Evolutionary conservation across 2,113 vertebrate genomes (phyloP).

Genomic region (Lamprologus sp.): DNA sequence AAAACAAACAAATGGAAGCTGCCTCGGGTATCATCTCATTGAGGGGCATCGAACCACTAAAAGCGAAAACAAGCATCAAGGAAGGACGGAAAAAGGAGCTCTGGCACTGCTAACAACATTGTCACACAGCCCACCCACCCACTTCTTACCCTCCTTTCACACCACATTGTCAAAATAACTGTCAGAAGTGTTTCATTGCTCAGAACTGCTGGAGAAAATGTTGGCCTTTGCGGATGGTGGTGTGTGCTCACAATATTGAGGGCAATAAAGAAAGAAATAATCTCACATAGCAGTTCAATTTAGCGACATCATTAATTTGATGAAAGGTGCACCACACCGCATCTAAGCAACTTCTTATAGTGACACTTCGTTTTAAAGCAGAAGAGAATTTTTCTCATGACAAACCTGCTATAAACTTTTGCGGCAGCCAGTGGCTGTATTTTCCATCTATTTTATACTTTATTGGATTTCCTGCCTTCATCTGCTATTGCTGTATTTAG

Average conservation of each 20-base stretch:
- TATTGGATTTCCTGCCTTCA: conserved; percentile 50
- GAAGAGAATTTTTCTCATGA: conserved; percentile 3
- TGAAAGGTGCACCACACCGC: conserved; percentile 7
- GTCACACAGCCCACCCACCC: conserved; percentile 29
- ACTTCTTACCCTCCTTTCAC: conserved; percentile 13
- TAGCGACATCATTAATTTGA: conserved; percentile 35
- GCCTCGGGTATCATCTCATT: conserved; percentile 28
- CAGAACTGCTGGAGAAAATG: conserved; percentile 34
- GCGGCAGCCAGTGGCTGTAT: conserved; percentile 36
- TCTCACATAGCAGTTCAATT: conserved; percentile 39
- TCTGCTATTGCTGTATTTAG: conserved; percentile 54
- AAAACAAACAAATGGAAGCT: conserved; percentile 14
- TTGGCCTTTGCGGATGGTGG: conserved; percentile 31
- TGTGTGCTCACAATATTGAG: conserved; percentile 7
- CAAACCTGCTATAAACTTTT: conserved; percentile 30
- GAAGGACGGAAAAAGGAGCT: neutral
- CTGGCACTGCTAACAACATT: conserved; percentile 21
- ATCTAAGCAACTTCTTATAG: neutral
- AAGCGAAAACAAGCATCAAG: conserved; percentile 27
- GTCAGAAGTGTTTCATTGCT: conserved; percentile 46
- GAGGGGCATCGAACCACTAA: conserved; percentile 52
- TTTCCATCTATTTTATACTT: conserved; percentile 40
- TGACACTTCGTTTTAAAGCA: conserved; percentile 10
- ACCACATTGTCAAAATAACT: conserved; percentile 52
- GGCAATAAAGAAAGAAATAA: conserved; percentile 34